phyloP scores from a whole-genome alignment of 2,797 vertebrate species.

The Telmatherina bonti region DNA sequence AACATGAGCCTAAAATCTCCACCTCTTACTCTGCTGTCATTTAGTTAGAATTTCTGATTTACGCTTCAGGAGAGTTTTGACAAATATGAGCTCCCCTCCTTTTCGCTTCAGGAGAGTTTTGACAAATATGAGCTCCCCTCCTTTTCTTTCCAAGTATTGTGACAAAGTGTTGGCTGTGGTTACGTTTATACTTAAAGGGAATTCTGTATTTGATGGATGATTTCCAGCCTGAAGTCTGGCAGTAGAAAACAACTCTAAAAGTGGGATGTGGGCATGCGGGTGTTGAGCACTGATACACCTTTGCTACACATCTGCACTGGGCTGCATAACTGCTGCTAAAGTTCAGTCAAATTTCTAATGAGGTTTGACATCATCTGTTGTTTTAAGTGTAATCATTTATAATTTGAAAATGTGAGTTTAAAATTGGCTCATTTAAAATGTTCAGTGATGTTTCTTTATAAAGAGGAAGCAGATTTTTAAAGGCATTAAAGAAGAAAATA shows the following conservation, averaged over 20 bases:
- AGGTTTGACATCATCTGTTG: constrained; percentile 2
- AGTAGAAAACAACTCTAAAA: constrained; percentile 66
- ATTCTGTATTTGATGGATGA: constrained; percentile 73
- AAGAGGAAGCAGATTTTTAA: background rate
- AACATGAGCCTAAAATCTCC: constrained; percentile 13
- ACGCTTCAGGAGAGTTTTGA: constrained; percentile 56
- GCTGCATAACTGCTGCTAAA: constrained; percentile 12
- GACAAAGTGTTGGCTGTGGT: constrained; percentile 65
- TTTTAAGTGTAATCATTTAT: background rate
- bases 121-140: constrained; percentile 35
- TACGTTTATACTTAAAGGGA: constrained; percentile 64
- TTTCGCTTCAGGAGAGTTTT: constrained; percentile 57
- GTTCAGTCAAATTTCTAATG: constrained; percentile 14
- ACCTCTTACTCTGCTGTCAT: constrained; percentile 15
- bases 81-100: constrained; percentile 32
- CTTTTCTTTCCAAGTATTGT: constrained; percentile 47
- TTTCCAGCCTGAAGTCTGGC: constrained; percentile 72
- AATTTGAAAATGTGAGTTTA: background rate
- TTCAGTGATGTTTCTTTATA: background rate
- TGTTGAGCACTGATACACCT: constrained; percentile 37
- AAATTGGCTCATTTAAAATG: too few relatives aligned
- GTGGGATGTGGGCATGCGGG: constrained; percentile 54
- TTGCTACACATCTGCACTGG: constrained; percentile 38
- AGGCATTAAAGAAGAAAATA: background rate
- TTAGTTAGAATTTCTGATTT: constrained; percentile 48